phyloP scores from a whole-genome alignment of 2,797 vertebrate species.

The Peromyscus eremicus region DNA sequence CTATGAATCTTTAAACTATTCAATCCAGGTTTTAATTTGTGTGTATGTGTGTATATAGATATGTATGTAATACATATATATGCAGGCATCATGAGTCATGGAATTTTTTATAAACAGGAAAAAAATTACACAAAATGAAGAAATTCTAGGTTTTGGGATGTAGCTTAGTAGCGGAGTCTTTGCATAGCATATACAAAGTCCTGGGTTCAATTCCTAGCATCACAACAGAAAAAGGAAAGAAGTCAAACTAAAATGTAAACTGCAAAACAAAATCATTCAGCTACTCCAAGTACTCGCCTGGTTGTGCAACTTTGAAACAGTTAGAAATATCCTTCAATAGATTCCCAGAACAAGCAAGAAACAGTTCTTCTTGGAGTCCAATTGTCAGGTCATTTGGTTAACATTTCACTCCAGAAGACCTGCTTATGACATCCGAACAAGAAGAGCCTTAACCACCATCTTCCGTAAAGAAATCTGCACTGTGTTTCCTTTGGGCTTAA shows the following conservation, averaged over 20 bases:
- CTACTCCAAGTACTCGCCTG: slow-evolving; percentile 11
- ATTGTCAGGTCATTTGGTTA: slow-evolving; percentile 59
- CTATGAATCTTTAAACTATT: slow-evolving; percentile 37
- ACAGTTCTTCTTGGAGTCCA: slow-evolving; percentile 16
- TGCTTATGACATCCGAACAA: slow-evolving; percentile 44
- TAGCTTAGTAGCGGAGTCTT: not conserved
- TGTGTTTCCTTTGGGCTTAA: not conserved
- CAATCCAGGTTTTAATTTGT: not conserved
- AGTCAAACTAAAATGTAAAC: slow-evolving; percentile 45
- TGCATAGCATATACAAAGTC: not conserved
- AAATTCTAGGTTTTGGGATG: not conserved
- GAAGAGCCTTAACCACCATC: not conserved
- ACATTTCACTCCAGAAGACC: slow-evolving; percentile 57
- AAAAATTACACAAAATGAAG: slow-evolving; percentile 14
- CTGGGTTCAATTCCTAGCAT: not conserved
- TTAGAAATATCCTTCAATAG: slow-evolving; percentile 27
- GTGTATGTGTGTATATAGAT: not conserved
- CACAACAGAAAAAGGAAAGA: not conserved
- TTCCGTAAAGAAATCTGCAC: slow-evolving; percentile 26
- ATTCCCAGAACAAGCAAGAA: slow-evolving; percentile 54
- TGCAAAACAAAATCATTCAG: slow-evolving; percentile 41
- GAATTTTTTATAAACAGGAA: slow-evolving; percentile 9
- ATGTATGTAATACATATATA: not conserved
- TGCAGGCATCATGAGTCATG: not conserved
- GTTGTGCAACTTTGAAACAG: slow-evolving; percentile 38